Base-by-base conservation (phyloP, 2,797 vertebrate genomes). In the Gobionotothen gibberifrons region DNA sequence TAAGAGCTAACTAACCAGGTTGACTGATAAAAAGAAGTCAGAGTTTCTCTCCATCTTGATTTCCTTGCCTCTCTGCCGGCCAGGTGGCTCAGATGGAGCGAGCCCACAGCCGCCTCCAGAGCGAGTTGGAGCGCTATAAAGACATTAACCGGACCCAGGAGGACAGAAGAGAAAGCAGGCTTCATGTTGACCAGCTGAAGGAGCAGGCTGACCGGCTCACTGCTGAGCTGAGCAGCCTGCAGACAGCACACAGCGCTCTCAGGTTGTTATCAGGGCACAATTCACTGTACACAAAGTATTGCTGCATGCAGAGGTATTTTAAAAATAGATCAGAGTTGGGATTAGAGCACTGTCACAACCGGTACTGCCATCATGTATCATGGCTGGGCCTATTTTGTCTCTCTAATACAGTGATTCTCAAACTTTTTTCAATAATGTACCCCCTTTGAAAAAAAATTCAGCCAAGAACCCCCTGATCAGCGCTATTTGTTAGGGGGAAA, bases 31-130 rank as follows among this genome's bases (percentile, higher is more conserved):
- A 36, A 36, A 36, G 7, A 36, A 36, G 32, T 36, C 32, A 36
- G 29, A 29, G 32, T 36, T 36, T 36, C 29, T 53, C n/a, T 66
- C 9, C 3, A 9, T 26, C 9, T 43, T 52, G 61, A 32, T 63
- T 44, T 47, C 17, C 51, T 49, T 69, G 26, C 26, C n/a, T 60
- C 7, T 71, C 17, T 71, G 14, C 1, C 22, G 58, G 22, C 71
- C 79, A 96, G 95, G 74, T 95, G 71, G 90, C 92, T 21, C 93
- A 95, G 88, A 88, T 95, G 92, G 93, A 95, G 64, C 93, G 93
- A 0, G 82, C 91, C 74, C 89, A 93, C 69, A 85, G 54, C 48
- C 85, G 93, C 29, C 91, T 94, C 8, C 87, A 93, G 79, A 80
- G 63, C 3, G 90, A 95, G 65, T 71, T 93, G 63, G 87, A 92